phyloP scores from a whole-genome alignment of 2,888 invertebrate species.

The Cantharis rufa region DNA sequence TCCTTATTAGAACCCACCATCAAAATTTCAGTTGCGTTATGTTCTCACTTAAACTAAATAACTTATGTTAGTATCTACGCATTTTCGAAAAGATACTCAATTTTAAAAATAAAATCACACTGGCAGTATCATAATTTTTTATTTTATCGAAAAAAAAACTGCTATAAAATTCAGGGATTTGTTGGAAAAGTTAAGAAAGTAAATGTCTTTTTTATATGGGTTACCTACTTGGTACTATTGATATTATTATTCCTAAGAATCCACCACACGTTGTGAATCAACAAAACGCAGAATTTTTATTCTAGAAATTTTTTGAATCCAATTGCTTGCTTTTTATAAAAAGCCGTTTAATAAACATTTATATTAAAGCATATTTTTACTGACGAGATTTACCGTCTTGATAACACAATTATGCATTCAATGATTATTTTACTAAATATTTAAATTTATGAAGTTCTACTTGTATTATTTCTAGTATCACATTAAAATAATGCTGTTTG shows the following conservation, averaged over 20 bases:
- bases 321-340: neutral
- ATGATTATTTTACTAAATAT: neutral
- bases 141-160: neutral
- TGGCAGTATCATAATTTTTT: neutral
- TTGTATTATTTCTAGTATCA: neutral
- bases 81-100: neutral
- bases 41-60: neutral
- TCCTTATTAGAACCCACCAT: neutral
- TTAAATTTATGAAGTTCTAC: neutral
- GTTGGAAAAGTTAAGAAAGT: neutral
- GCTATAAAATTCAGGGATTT: neutral
- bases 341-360: neutral
- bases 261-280: neutral
- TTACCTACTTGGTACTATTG: neutral
- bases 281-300: neutral
- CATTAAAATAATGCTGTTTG: neutral
- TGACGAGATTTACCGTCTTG: neutral
- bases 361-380: neutral
- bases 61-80: neutral
- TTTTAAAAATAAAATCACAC: neutral
- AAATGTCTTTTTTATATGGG: neutral
- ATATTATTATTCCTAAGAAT: neutral
- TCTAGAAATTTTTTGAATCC: neutral
- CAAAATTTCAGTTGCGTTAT: neutral
- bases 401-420: neutral